phyloP scores from a whole-genome alignment of 2,888 invertebrate species.

The Gibbula magus region DNA sequence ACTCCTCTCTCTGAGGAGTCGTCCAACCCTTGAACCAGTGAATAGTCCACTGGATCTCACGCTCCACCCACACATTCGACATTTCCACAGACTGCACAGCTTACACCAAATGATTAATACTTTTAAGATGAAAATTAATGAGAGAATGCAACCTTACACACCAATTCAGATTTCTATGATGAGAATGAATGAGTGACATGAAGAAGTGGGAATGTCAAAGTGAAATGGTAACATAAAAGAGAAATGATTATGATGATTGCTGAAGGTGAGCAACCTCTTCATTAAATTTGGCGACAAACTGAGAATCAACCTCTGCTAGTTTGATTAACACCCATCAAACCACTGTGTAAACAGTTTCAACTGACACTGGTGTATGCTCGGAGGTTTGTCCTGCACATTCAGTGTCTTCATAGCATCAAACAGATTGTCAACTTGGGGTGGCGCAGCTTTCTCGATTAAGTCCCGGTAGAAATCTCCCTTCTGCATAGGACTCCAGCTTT shows the following conservation, averaged over 20 bases:
- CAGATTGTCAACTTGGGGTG: conserved; percentile 63
- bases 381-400: conserved; percentile 70
- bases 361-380: conserved; percentile 75
- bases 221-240: background rate
- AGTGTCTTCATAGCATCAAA: conserved; percentile 66
- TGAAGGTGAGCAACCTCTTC: conserved; percentile 40
- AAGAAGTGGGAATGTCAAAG: background rate
- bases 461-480: conserved; percentile 67
- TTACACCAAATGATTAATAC: background rate
- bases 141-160: background rate
- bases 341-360: conserved; percentile 75
- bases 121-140: background rate
- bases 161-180: too few species aligned
- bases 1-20: conserved; percentile 62
- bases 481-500: conserved; percentile 63
- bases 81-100: background rate
- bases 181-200: background rate
- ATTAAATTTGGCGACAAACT: conserved; percentile 71
- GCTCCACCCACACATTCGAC: conserved; percentile 42
- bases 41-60: conserved; percentile 65
- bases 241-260: background rate
- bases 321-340: conserved; percentile 72
- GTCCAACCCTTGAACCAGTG: conserved; percentile 71
- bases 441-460: conserved; percentile 66
- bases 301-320: conserved; percentile 67